A percentile compares a stretch with the other conserved stretches of the same genome.
These are phyloP conservation scores for Sylvilagus floridanus DNA, from an alignment of 2,797 vertebrate genomes.

Conservation along the genomic window DNA sequence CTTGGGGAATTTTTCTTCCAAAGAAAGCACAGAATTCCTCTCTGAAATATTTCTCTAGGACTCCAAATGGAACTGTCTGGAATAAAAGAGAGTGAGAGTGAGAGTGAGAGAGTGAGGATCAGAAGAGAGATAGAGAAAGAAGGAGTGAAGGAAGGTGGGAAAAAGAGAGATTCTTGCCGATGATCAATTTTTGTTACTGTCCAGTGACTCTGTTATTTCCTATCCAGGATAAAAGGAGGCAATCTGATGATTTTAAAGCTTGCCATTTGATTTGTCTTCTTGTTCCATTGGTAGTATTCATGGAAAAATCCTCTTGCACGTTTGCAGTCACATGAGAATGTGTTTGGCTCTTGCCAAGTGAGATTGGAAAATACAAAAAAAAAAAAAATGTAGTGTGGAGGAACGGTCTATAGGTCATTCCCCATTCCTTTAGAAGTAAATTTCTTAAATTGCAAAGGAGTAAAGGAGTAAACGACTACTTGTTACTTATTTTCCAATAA, in stretches of 20 bases:
- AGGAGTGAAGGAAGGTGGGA: neutral
- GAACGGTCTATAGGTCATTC: constrained; percentile 4
- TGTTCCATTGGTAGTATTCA: neutral
- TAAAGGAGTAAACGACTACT: neutral
- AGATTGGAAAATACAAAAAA: constrained; percentile 44
- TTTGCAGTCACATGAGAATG: constrained; percentile 1
- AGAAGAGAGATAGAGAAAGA: neutral
- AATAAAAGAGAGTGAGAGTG: constrained; percentile 43
- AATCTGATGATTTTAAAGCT: constrained; percentile 1
- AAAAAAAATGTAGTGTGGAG: neutral
- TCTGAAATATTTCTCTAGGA: constrained; percentile 81
- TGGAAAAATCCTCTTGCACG: neutral
- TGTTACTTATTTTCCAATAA: neutral
- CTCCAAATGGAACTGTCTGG: constrained; percentile 74
- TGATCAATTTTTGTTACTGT: neutral
- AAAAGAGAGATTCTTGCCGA: neutral
- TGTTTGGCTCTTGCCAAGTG: constrained; percentile 26
- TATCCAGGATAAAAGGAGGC: neutral
- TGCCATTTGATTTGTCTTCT: neutral
- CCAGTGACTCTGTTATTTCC: neutral
- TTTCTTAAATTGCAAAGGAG: neutral
- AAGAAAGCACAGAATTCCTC: constrained; percentile 83
- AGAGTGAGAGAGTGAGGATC: neutral
- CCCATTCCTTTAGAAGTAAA: neutral
- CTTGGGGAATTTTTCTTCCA: constrained; percentile 81